Evolutionary conservation across 2,113 vertebrate species (phyloP).

Genomic region (Xyliphius kryptos): DNA sequence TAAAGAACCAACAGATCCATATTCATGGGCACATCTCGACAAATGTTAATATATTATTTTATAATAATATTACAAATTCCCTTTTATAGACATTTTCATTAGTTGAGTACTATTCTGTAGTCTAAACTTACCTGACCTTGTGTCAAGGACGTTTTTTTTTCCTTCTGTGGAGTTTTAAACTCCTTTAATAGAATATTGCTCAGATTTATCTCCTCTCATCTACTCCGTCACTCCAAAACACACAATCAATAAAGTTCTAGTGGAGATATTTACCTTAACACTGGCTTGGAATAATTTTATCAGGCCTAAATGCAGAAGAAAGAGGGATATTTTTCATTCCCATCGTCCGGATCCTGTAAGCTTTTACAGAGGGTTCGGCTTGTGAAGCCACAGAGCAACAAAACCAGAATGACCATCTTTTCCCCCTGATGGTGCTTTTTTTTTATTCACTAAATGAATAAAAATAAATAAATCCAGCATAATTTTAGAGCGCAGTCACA

Average conservation of each 20-base stretch:
- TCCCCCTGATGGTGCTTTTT: too few species aligned
- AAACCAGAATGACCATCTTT: too few species aligned
- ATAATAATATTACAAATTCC: too few species aligned
- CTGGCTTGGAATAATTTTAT: slow-evolving; percentile 64
- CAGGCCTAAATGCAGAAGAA: slow-evolving; percentile 68
- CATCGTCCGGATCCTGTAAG: slow-evolving; percentile 68
- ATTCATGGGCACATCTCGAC: too few species aligned
- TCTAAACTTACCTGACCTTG: slow-evolving; percentile 58
- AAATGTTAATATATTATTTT: too few species aligned
- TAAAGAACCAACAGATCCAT: too few species aligned
- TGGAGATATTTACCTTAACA: slow-evolving; percentile 71
- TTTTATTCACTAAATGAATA: slow-evolving; percentile 34
- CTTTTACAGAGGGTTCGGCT: slow-evolving; percentile 55
- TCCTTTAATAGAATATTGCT: slow-evolving; percentile 14
- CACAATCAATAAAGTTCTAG: slow-evolving; percentile 51
- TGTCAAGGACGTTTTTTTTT: slow-evolving; percentile 56
- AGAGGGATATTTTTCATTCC: slow-evolving; percentile 64
- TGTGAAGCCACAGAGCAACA: slow-evolving; percentile 62
- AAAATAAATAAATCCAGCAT: slow-evolving; percentile 27
- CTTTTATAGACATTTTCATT: too few species aligned
- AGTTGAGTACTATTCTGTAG: too few species aligned
- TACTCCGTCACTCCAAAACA: too few species aligned
- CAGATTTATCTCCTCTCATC: background rate
- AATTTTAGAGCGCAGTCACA: slow-evolving; percentile 38
- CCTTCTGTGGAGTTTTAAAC: slow-evolving; percentile 31